phyloP scores from a whole-genome alignment of 2,888 invertebrate species.

The Ophioninae sp. region DNA sequence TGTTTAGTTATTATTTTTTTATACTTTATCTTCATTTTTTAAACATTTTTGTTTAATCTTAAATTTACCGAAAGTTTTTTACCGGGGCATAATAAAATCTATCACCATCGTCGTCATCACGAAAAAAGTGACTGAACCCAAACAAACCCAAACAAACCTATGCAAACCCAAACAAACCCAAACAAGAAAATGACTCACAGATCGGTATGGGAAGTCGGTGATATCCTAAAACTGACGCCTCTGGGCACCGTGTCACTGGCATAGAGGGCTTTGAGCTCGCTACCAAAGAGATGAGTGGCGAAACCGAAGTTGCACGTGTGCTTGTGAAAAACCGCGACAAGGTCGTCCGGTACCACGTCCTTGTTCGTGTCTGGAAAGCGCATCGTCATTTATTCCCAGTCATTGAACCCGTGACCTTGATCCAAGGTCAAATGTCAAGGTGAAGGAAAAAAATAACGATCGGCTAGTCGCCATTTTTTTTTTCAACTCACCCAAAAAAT shows the following conservation, averaged over 20 bases:
- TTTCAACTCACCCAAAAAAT: conserved; percentile 85
- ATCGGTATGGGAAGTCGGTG: conserved; percentile 93
- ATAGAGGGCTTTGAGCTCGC: conserved; percentile 92
- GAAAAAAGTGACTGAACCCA: too few species aligned
- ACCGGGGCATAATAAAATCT: background rate
- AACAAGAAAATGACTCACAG: conserved; percentile 77
- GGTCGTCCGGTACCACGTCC: conserved; percentile 95
- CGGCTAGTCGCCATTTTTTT: background rate
- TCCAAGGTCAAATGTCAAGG: background rate
- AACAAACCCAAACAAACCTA: background rate
- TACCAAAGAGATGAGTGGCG: conserved; percentile 96
- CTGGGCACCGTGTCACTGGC: conserved; percentile 88
- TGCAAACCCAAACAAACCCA: too few species aligned
- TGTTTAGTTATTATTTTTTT: too few species aligned
- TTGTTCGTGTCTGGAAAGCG: conserved; percentile 88
- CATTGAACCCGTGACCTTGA: background rate
- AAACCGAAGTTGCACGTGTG: conserved; percentile 98
- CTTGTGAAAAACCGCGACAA: conserved; percentile 95
- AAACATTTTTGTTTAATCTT: too few species aligned
- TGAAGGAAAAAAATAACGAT: background rate
- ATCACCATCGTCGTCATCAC: background rate
- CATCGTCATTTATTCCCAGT: background rate
- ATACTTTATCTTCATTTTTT: too few species aligned
- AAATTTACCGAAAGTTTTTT: too few species aligned
- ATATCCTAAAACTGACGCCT: conserved; percentile 92